Base-by-base conservation (phyloP, 1,140 invertebrate genomes). In the Hyposmocoma kahamanoa region DNA sequence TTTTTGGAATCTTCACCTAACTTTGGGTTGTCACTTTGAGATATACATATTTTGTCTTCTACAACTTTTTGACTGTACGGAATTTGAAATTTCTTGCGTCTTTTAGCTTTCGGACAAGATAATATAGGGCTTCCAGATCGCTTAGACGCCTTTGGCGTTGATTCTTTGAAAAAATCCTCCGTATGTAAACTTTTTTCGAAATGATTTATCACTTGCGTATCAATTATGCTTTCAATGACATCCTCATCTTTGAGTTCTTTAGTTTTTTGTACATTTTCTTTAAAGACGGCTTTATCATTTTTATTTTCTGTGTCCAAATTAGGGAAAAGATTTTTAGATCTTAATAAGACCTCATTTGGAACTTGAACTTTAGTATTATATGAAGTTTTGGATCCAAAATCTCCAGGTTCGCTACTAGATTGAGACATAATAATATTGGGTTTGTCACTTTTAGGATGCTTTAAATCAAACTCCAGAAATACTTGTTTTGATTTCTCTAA, bases 61-160 rank as follows among this genome's bases (percentile, higher is more conserved):
- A 18, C n/a, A 32, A 18, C 51, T 57, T 52, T 55, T 42, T 38
- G 62, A 47, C 36, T 49, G n/a, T 65, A 74, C 13, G 72, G 76
- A 2, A 62, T 67, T 57, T 72, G 62, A 47, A 84, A 86, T 59
- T 54, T 63, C 43, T 68, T 81, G 18, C 64, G 56, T 20, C 62
- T 84, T 36, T 83, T 87, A 11, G 67, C 62, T 50, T 54, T 76
- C 1, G 72, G 67, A 56, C 76, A 85, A 10, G 63, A 70, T 1
- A 87, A 44, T 13, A 87, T 86, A n/a, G 84, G 84, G 54, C 84
- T 87, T 0, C 63, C 68, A 13, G 80, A 71, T 56, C 75, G 66
- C 54, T 85, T 81, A 10, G 38, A 45, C 19, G 48, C 59, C 38
- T 62, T 43, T 26, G 64, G 46, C 22, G 58, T 56, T 43, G 21